A percentile compares a stretch with the other conserved stretches of the same genome.
Evolutionary conservation across 1,140 invertebrate species (phyloP).

Genomic region (Drosophila bocqueti): DNA sequence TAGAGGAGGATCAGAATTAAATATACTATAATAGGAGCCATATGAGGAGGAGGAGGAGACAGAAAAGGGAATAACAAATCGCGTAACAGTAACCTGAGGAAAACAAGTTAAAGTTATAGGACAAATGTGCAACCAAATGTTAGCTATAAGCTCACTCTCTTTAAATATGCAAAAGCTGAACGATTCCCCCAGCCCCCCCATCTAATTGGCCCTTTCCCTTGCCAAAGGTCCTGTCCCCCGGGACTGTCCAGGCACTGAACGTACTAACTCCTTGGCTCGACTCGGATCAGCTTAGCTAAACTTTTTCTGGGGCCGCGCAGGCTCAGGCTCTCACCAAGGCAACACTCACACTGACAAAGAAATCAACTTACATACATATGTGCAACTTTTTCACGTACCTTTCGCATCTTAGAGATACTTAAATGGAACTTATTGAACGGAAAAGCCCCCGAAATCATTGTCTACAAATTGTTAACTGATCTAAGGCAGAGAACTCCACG

Average conservation of each 20-base stretch:
- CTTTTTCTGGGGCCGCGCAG: slow-evolving; percentile 36
- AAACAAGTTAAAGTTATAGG: slow-evolving; percentile 45
- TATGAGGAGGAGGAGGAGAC: slow-evolving; percentile 10
- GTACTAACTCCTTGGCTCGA: slow-evolving; percentile 26
- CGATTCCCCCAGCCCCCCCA: slow-evolving; percentile 7
- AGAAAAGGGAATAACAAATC: slow-evolving; percentile 53
- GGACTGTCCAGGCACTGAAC: slow-evolving; percentile 23
- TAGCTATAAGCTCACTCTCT: slow-evolving; percentile 65
- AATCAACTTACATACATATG: slow-evolving; percentile 61
- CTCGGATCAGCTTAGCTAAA: slow-evolving; percentile 41
- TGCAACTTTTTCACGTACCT: slow-evolving; percentile 80
- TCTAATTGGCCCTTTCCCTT: slow-evolving; percentile 29
- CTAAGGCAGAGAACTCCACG: slow-evolving; percentile 53
- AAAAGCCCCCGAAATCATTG: slow-evolving; percentile 36
- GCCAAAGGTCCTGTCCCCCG: slow-evolving; percentile 27
- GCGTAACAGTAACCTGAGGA: slow-evolving; percentile 66
- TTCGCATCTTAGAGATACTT: slow-evolving; percentile 80
- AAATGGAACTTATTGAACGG: slow-evolving; percentile 46
- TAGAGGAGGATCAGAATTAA: slow-evolving; percentile 4
- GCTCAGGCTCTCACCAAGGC: slow-evolving; percentile 22
- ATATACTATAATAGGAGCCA: slow-evolving; percentile 7
- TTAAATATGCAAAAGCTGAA: slow-evolving; percentile 53
- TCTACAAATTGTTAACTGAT: slow-evolving; percentile 67
- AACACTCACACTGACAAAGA: slow-evolving; percentile 34
- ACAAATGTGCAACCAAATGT: slow-evolving; percentile 52